Evolutionary conservation across 2,888 invertebrate genomes (phyloP).

Genomic region (Caenorhabditis sinica): DNA sequence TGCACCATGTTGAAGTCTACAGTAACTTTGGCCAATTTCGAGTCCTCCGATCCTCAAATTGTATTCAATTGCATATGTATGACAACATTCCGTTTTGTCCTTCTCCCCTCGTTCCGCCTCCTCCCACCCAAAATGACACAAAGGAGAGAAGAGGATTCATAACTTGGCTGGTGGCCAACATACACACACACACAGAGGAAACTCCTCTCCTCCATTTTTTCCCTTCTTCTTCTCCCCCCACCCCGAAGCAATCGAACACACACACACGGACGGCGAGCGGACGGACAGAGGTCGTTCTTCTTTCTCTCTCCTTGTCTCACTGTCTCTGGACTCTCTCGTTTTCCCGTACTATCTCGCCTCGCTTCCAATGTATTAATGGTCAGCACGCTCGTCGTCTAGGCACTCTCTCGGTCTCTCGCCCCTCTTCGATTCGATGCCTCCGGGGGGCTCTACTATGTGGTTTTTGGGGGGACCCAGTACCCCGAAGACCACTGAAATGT

Average conservation of each 20-base stretch:
- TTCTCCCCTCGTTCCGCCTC: neutral
- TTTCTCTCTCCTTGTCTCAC: neutral
- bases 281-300: slow-evolving; percentile 27
- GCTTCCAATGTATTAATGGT: slow-evolving; percentile 25
- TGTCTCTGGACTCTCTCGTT: neutral
- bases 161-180: slow-evolving; percentile 53
- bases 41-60: too few species aligned
- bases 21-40: too few species aligned
- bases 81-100: too few species aligned
- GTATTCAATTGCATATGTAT: too few species aligned
- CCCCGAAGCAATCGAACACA: slow-evolving; percentile 14
- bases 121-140: neutral
- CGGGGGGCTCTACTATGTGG: too few species aligned
- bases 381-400: slow-evolving; percentile 18
- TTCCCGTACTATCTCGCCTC: slow-evolving; percentile 8
- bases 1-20: too few species aligned
- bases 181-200: neutral
- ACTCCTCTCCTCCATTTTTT: neutral
- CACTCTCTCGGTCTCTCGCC: neutral
- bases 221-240: slow-evolving; percentile 5
- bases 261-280: neutral
- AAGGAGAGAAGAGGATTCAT: slow-evolving; percentile 30
- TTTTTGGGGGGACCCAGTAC: too few species aligned
- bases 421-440: neutral
- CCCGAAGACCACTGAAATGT: too few species aligned